Evolutionary conservation across 2,888 invertebrate genomes (phyloP).

Genomic region (Mythimna lalbum): DNA sequence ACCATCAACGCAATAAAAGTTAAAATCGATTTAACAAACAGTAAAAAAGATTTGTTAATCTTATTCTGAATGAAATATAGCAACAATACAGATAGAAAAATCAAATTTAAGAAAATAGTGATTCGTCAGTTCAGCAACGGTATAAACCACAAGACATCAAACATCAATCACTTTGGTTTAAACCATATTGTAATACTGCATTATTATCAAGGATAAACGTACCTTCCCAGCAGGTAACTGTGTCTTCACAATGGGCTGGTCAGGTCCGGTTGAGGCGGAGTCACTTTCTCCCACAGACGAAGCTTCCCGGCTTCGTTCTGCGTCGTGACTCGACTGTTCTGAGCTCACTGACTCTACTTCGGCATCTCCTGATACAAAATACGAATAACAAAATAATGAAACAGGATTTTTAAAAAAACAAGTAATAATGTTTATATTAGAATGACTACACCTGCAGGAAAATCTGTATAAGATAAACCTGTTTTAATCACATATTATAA

Average conservation of each 20-base stretch:
- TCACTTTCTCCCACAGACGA: constrained; percentile 89
- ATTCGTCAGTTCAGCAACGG: too few species aligned
- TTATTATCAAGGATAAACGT: constrained; percentile 3
- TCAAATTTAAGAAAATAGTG: too few species aligned
- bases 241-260: constrained; percentile 91
- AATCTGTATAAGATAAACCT: background rate
- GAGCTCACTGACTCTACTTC: constrained; percentile 86
- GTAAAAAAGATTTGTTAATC: too few species aligned
- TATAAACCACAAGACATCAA: too few species aligned
- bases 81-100: too few species aligned
- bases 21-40: too few species aligned
- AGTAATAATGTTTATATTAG: background rate
- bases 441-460: background rate
- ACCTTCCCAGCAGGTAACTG: constrained; percentile 94
- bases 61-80: too few species aligned
- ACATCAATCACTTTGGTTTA: too few species aligned
- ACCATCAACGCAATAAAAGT: too few species aligned
- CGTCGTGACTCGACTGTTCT: constrained; percentile 84
- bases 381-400: background rate
- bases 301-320: constrained; percentile 84
- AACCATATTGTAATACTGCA: too few species aligned
- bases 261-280: constrained; percentile 90
- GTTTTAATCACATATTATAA: too few species aligned
- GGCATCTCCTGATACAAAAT: constrained; percentile 73
- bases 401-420: too few species aligned